Base-by-base conservation (phyloP, 2,888 invertebrate species). In the Scelioninae gen. 2 region DNA sequence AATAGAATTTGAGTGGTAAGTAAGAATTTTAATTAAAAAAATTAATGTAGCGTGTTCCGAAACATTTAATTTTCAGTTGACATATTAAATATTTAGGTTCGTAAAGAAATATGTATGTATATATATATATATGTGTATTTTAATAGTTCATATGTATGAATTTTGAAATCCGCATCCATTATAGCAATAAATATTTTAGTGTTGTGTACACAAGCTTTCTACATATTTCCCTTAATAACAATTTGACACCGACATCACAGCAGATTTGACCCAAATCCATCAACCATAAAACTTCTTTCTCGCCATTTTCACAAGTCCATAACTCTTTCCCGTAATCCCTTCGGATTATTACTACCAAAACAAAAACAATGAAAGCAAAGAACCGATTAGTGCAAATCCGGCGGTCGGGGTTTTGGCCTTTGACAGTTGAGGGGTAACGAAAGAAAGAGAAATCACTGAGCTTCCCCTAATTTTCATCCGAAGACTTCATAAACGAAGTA, bases 351-450 rank as follows among this genome's bases (percentile, higher is more conserved):
- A 7, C 43, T 19, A 19, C 6, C 33, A 50, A 61, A 53, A 41
- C 53, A 69, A 60, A 57, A 61, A 45, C 52, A 60, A 58, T 60
- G 53, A 35, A 67, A 22, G 58, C 55, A 41, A 57, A 50, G 63
- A 64, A 52, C 50, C 70, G 70, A 70, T 70, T 63, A 64, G 57
- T 35, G 37, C 18, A 15, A n/a, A 13, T 60, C 22, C 9, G 35
- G 15, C 37, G 55, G 45, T 16, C 10, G 22, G 37, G 37, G 39
- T 60, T 28, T 50, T 33, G 50, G 39, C 22, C 33, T 57, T 48
- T 63, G 70, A 70, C 70, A 57, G 70, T 9, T 61, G 25, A 16
- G 41, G 41, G 10, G n/a, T n/a, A n/a, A n/a, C n/a, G 22, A 39
- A 11, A 45, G 35, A 10, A 9, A 33, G 19, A 45, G 37, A 55